Base-by-base conservation (phyloP, 2,113 vertebrate genomes). In the Myotis davidii region DNA sequence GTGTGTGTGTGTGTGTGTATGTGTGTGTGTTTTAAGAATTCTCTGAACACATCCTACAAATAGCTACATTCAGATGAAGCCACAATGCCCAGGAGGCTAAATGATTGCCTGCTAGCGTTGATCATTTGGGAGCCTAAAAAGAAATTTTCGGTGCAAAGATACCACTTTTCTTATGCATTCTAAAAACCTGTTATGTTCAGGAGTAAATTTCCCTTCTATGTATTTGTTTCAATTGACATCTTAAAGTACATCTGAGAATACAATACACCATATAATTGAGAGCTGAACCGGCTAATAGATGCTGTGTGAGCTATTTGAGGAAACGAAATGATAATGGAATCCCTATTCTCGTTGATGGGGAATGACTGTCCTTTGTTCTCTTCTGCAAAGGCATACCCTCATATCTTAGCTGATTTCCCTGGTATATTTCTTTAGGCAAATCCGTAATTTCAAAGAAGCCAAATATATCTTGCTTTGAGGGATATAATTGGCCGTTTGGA, bases 301-400 rank as follows among this genome's bases (percentile, higher is more conserved):
- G 90, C 72, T 85, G 13, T 39, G 6, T 95, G 93, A 98, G 82
- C 67, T 96, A 77, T 94, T 93, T 85, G 88, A 97, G 92, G 88
- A 97, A 98, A 98, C 98, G 95, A 98, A 98, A 98, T 96, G 96
- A 88, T 98, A 98, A 98, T 98, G 76, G 95, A 97, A 97, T 98
- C 98, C 90, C 91, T 98, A 45, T 96, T 97, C 90, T 96, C 54
- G 29, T 54, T 91, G 82, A 64, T 95, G 96, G 87, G 90, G 97
- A 98, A 98, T 94, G 78, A 94, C 95, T 90, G 83, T 94, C 97
- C 96, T 98, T 98, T 98, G 88, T 98, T 97, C 97, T 96, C 64
- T 93, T 95, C 39, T 85, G 87, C 87, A 89, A 97, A 97, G 88
- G 59, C 91, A 93, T 84, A 61, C 52, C 17, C 88, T 92, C 84